Evolutionary conservation across 2,797 vertebrate species (phyloP).

Genomic region (Ptychobarbus kaznakovi): DNA sequence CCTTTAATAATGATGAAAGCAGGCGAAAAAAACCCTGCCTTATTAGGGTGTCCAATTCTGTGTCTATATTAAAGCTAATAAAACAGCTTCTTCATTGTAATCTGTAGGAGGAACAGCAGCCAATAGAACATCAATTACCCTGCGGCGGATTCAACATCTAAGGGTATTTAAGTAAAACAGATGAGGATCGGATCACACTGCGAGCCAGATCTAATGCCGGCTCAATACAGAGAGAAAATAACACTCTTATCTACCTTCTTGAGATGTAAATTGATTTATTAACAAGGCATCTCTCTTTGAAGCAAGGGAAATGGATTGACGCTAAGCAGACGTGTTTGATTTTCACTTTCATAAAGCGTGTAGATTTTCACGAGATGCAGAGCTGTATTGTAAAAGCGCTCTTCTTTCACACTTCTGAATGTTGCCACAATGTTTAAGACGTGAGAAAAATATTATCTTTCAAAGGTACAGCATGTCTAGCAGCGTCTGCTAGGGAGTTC

Average conservation of each 20-base stretch:
- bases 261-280: constrained; percentile 67
- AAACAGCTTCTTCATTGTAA: constrained; percentile 61
- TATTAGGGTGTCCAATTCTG: constrained; percentile 61
- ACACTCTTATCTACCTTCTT: constrained; percentile 64
- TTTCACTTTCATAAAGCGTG: constrained; percentile 54
- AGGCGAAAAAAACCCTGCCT: neutral
- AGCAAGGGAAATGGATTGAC: constrained; percentile 47
- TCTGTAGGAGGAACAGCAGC: constrained; percentile 59
- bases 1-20: constrained; percentile 58
- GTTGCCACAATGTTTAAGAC: constrained; percentile 38
- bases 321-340: constrained; percentile 51
- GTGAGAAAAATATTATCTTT: constrained; percentile 39
- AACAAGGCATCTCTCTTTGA: constrained; percentile 57
- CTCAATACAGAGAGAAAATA: constrained; percentile 64
- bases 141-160: constrained; percentile 61
- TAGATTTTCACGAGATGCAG: constrained; percentile 51
- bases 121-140: constrained; percentile 65
- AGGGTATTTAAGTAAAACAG: constrained; percentile 63
- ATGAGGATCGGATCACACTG: constrained; percentile 62
- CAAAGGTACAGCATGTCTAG: constrained; percentile 28
- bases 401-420: constrained; percentile 26
- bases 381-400: constrained; percentile 48
- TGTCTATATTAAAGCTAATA: constrained; percentile 64
- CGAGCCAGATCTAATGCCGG: constrained; percentile 58
- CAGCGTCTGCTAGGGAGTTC: constrained; percentile 5